phyloP scores from a whole-genome alignment of 1,140 invertebrate genomes.

The Drosophila eugracilis region DNA sequence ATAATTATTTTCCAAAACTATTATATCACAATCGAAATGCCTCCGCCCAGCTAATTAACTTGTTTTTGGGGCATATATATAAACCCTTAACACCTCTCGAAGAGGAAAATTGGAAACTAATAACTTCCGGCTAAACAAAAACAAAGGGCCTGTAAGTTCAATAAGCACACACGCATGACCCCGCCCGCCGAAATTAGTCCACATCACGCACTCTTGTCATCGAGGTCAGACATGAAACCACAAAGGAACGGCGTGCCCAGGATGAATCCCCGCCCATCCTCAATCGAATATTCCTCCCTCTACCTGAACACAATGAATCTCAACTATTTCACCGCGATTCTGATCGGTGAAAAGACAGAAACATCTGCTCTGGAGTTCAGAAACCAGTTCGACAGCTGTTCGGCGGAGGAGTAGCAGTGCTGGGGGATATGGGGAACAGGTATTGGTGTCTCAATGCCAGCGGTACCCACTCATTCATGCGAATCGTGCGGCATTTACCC shows the following conservation, averaged over 20 bases:
- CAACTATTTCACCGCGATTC: conserved; percentile 20
- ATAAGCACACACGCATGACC: conserved; percentile 55
- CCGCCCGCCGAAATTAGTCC: conserved; percentile 34
- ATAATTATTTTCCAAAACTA: conserved; percentile 2
- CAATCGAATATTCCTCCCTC: neutral
- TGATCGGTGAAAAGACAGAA: conserved; percentile 26
- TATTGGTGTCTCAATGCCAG: conserved; percentile 57
- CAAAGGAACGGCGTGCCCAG: conserved; percentile 6
- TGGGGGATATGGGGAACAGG: conserved; percentile 37
- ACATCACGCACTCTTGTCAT: conserved; percentile 57
- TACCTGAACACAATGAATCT: conserved; percentile 16
- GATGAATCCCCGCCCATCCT: neutral
- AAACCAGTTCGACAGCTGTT: conserved; percentile 77
- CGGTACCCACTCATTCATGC: conserved; percentile 70
- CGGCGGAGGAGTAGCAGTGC: conserved; percentile 27
- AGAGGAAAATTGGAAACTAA: conserved; percentile 71
- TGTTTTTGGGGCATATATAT: conserved; percentile 8
- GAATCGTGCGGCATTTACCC: conserved; percentile 46
- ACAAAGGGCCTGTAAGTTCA: conserved; percentile 64
- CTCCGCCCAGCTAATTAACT: conserved; percentile 48
- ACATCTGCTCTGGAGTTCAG: conserved; percentile 55
- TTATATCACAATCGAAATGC: neutral
- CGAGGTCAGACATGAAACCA: conserved; percentile 5
- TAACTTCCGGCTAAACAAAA: conserved; percentile 69
- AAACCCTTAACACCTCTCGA: conserved; percentile 42